Evolutionary conservation across 2,888 invertebrate species (phyloP).

Genomic region (Unio pictorum): DNA sequence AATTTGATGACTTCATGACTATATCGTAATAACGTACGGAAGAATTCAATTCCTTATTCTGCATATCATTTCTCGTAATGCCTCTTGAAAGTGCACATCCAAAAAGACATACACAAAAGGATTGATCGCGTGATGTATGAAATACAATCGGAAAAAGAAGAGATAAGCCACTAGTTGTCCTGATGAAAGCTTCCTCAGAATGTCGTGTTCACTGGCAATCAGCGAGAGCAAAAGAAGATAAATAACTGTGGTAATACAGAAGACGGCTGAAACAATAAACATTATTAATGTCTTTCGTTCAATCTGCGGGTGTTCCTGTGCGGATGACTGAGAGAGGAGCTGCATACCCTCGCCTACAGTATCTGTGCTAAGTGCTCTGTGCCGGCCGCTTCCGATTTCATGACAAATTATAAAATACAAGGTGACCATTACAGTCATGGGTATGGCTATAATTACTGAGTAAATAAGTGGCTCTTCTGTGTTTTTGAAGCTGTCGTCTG

Average conservation of each 20-base stretch:
- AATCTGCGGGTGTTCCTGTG: background rate
- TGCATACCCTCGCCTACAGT: too few species aligned
- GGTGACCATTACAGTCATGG: constrained; percentile 10
- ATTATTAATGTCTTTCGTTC: constrained; percentile 24
- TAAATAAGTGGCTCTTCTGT: constrained; percentile 12
- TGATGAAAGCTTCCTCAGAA: constrained; percentile 8
- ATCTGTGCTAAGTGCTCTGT: background rate
- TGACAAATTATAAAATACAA: constrained; percentile 8
- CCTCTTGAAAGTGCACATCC: constrained; percentile 23
- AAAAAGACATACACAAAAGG: constrained; percentile 26
- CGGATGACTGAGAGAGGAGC: background rate
- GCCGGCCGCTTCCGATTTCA: background rate
- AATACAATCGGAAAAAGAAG: constrained; percentile 30
- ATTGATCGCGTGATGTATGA: constrained; percentile 31
- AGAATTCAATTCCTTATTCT: too few species aligned
- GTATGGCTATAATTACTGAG: constrained; percentile 1
- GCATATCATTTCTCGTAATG: constrained; percentile 4
- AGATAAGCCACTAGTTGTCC: constrained; percentile 17
- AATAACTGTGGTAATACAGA: constrained; percentile 20
- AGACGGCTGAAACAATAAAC: constrained; percentile 20
- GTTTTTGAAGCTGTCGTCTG: constrained; percentile 6
- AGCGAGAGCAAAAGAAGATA: constrained; percentile 20
- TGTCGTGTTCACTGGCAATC: constrained; percentile 15
- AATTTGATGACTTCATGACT: too few species aligned
- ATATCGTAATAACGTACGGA: too few species aligned